These are phyloP conservation scores for Strongylocentrotus purpuratus DNA, from an alignment of 35 echinoderm and acorn worm genomes.

Conservation along the genomic window DNA sequence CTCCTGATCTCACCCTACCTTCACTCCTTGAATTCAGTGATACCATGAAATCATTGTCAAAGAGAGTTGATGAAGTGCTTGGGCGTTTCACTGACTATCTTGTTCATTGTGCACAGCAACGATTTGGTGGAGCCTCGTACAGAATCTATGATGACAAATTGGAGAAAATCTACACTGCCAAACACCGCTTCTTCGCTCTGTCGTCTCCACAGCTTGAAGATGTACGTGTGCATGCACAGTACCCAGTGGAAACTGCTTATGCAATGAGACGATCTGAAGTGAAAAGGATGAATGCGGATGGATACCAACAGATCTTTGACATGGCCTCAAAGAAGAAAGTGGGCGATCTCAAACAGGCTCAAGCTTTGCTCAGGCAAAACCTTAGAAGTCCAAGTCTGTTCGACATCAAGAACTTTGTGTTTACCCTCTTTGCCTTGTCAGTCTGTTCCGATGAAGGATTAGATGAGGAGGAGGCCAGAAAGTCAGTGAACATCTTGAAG, in stretches of 20 bases:
- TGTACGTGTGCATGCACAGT: not conserved
- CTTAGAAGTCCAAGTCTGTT: not conserved
- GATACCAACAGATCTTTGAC: conserved; percentile 43
- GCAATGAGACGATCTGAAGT: conserved; percentile 27
- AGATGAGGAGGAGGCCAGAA: not conserved
- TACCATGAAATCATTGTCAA: not conserved
- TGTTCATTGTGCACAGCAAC: conserved; percentile 32
- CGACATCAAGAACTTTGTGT: conserved; percentile 40
- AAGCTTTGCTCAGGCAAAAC: not conserved
- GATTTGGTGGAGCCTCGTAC: not conserved
- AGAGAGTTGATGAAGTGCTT: not conserved
- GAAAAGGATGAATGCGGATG: conserved; percentile 19
- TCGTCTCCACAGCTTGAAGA: not conserved
- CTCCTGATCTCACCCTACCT: not conserved
- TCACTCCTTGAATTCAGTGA: conserved; percentile 21
- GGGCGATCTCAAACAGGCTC: not conserved
- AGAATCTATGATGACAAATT: conserved; percentile 8
- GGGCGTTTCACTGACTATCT: conserved; percentile 22
- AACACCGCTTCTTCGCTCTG: not conserved
- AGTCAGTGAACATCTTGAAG: conserved; percentile 35
- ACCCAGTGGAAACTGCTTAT: not conserved
- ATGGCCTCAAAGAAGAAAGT: not conserved
- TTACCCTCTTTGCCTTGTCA: conserved; percentile 6
- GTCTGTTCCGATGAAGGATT: not conserved
- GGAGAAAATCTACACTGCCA: not conserved